phyloP scores from a whole-genome alignment of 2,888 invertebrate species.

The Stomorhina lunata region DNA sequence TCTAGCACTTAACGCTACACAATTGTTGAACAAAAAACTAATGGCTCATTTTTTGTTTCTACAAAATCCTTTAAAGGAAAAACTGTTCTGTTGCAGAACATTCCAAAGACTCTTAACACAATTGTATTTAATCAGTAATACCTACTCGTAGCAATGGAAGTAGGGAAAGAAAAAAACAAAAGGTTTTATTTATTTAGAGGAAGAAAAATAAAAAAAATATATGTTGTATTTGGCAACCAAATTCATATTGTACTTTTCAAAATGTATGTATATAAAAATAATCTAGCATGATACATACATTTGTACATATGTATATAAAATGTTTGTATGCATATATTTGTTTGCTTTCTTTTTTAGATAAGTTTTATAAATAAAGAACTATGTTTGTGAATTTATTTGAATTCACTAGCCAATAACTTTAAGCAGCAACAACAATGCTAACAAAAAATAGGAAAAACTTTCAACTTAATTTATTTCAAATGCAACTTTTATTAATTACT shows the following conservation, averaged over 20 bases:
- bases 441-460: conserved; percentile 35
- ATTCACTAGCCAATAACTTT: conserved; percentile 51
- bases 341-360: not conserved
- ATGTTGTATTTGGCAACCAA: conserved; percentile 16
- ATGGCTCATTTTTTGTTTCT: not conserved
- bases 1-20: not conserved
- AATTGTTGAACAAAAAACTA: conserved; percentile 17
- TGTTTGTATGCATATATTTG: not conserved
- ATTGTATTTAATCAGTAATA: conserved; percentile 31
- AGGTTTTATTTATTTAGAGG: not conserved
- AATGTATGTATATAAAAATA: not conserved
- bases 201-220: not conserved
- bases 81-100: too few species aligned
- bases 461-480: conserved; percentile 66
- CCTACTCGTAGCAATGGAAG: not conserved
- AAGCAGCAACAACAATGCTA: conserved; percentile 39
- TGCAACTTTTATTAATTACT: conserved; percentile 65
- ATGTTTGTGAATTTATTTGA: conserved; percentile 32
- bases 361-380: not conserved
- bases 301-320: not conserved
- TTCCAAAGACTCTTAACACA: conserved; percentile 26
- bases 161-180: not conserved
- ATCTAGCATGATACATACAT: not conserved
- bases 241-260: not conserved
- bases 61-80: too few species aligned